Evolutionary conservation across 2,113 vertebrate species (phyloP).

Genomic region (Seriola rivoliana): DNA sequence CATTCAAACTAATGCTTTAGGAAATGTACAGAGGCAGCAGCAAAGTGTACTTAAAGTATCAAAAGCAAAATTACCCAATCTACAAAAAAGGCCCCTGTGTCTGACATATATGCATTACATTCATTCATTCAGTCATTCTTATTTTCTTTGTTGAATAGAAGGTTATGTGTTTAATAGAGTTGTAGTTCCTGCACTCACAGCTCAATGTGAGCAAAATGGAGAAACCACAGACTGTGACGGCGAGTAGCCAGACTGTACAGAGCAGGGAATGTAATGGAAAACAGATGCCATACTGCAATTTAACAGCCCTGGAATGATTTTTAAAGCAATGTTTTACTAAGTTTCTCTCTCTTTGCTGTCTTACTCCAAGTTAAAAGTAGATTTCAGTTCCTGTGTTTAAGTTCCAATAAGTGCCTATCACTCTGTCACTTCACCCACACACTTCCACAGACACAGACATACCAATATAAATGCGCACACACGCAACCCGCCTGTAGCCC

Average conservation of each 20-base stretch:
- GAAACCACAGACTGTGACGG: neutral
- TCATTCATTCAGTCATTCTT: too few relatives aligned
- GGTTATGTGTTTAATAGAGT: neutral
- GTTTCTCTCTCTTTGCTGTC: neutral
- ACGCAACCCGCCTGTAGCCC: neutral
- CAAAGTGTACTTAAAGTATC: neutral
- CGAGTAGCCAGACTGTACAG: constrained; percentile 1
- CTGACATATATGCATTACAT: neutral
- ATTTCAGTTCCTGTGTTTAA: neutral
- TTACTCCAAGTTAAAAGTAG: accelerated
- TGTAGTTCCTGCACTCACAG: neutral
- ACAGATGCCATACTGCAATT: constrained; percentile 45
- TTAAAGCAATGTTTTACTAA: constrained; percentile 4
- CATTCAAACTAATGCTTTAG: neutral
- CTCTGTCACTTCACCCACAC: neutral
- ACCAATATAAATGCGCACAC: neutral
- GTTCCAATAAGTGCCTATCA: neutral
- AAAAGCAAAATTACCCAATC: neutral
- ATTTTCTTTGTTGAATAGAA: neutral
- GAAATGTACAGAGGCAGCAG: neutral
- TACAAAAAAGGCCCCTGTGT: neutral
- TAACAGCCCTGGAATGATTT: constrained; percentile 41
- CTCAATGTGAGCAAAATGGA: neutral
- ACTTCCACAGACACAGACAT: neutral
- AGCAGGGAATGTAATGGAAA: constrained; percentile 40